Percentiles rank a stretch among this genome's conserved stretches.
Evolutionary conservation across 2,888 invertebrate genomes (phyloP).

Genomic region (Troglohyphantes excavatus): DNA sequence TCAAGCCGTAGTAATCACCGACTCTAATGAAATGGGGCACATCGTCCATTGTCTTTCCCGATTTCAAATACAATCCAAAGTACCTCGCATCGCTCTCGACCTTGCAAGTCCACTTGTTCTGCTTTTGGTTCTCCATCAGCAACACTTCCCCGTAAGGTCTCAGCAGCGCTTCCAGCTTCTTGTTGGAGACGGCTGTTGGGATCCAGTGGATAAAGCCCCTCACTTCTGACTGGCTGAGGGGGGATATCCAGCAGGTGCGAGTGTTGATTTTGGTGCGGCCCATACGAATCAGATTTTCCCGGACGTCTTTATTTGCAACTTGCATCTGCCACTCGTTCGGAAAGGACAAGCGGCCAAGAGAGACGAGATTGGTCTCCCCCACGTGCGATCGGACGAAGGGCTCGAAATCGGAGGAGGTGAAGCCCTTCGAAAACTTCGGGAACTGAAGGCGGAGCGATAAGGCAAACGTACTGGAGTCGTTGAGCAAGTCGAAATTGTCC

Average conservation of each 20-base stretch:
- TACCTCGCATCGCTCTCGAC: slow-evolving; percentile 32
- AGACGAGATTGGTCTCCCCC: neutral
- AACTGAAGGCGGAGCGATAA: slow-evolving; percentile 32
- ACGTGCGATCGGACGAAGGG: slow-evolving; percentile 6
- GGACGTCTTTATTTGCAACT: neutral
- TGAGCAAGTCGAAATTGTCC: slow-evolving; percentile 37
- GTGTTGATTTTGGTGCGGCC: slow-evolving; percentile 19
- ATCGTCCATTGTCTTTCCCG: slow-evolving; percentile 16
- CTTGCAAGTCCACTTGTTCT: neutral
- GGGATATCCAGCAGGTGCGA: slow-evolving; percentile 52
- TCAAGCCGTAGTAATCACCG: neutral
- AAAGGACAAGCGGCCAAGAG: slow-evolving; percentile 30
- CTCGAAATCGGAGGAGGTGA: slow-evolving; percentile 3
- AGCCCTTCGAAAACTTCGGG: slow-evolving; percentile 47
- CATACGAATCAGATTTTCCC: slow-evolving; percentile 39
- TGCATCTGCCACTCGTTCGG: slow-evolving; percentile 61
- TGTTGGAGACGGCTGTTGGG: neutral
- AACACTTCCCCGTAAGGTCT: slow-evolving; percentile 19
- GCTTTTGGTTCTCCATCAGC: slow-evolving; percentile 33
- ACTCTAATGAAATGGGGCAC: slow-evolving; percentile 39
- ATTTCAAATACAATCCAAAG: slow-evolving; percentile 28
- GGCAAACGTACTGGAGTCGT: neutral
- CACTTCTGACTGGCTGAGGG: slow-evolving; percentile 36
- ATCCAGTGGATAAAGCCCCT: slow-evolving; percentile 54
- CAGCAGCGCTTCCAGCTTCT: neutral